Percentiles rank a stretch among this genome's conserved stretches.
phyloP scores from a whole-genome alignment of 2,888 invertebrate genomes.

The Apocheima hispidaria region DNA sequence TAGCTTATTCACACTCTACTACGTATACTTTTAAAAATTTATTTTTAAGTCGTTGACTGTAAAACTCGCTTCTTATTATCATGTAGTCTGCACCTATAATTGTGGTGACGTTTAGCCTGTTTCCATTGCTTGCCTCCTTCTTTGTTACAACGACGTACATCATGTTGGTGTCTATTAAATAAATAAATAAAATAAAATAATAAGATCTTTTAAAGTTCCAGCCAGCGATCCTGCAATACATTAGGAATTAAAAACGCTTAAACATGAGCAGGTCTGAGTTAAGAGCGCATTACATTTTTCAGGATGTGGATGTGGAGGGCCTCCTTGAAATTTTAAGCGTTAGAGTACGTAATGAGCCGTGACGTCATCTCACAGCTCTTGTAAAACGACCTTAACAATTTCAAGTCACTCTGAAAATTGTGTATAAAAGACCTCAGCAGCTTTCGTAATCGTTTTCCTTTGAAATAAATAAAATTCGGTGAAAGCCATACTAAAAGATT shows the following conservation, averaged over 20 bases:
- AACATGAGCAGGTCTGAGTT: slow-evolving; percentile 21
- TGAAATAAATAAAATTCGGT: slow-evolving; percentile 25
- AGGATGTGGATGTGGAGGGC: slow-evolving; percentile 29
- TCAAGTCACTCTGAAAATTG: neutral
- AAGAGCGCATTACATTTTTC: slow-evolving; percentile 35
- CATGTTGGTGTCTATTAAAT: too few species aligned
- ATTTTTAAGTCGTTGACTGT: too few species aligned
- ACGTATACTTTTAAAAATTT: too few species aligned
- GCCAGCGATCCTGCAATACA: neutral
- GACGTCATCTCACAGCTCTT: slow-evolving; percentile 13
- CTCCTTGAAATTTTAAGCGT: slow-evolving; percentile 32
- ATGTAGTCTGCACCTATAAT: too few species aligned
- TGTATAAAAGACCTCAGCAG: neutral
- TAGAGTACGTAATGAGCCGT: slow-evolving; percentile 30
- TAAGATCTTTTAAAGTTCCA: neutral
- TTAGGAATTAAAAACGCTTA: slow-evolving; percentile 20
- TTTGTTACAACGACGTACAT: too few species aligned
- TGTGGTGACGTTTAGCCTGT: too few species aligned
- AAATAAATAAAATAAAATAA: too few species aligned
- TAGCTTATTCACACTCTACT: too few species aligned
- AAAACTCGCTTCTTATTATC: too few species aligned
- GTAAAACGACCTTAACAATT: neutral
- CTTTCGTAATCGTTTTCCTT: slow-evolving; percentile 12
- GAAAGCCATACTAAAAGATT: neutral
- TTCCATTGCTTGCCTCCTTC: too few species aligned